Conservation (phyloP, 2,888 invertebrate species). For the Agapostemon virescens region DNA sequence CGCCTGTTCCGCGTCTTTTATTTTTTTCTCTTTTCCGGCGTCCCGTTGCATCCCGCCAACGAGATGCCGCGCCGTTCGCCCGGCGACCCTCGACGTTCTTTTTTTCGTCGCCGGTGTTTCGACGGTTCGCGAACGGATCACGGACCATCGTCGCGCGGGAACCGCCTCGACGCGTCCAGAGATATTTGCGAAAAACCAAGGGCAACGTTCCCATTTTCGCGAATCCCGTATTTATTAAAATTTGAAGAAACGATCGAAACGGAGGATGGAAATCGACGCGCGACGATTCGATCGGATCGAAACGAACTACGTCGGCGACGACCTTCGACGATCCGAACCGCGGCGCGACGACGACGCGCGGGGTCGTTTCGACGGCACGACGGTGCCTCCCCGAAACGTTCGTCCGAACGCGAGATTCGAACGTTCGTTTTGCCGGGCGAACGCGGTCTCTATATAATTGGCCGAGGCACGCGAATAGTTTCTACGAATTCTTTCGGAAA, state of each 20-base stretch:
- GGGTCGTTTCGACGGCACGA: constrained; percentile 33
- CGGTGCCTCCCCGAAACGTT: not conserved
- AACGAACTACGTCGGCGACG: too few relatives aligned
- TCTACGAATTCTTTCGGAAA: constrained; percentile 7
- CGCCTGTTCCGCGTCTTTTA: not conserved
- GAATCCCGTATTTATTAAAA: too few relatives aligned
- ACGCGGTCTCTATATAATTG: constrained; percentile 7
- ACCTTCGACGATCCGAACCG: not conserved
- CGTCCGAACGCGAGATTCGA: not conserved
- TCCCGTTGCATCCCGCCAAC: constrained; percentile 29
- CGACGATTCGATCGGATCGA: not conserved
- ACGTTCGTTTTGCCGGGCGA: not conserved
- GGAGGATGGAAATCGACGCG: not conserved
- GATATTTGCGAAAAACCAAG: not conserved
- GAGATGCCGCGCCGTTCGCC: constrained; percentile 30
- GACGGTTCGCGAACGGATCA: not conserved
- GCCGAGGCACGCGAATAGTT: constrained; percentile 9
- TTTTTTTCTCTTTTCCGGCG: constrained; percentile 26
- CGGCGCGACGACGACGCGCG: not conserved
- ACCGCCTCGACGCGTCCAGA: too few relatives aligned
- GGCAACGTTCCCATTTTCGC: too few relatives aligned
- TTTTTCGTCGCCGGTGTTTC: constrained; percentile 6
- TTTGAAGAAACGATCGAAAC: constrained; percentile 9
- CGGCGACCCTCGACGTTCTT: not conserved
- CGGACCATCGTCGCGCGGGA: not conserved